A percentile compares a stretch with the other conserved stretches of the same genome.
phyloP scores from a whole-genome alignment of 1,140 invertebrate genomes.

The Bombus vancouverensis region DNA sequence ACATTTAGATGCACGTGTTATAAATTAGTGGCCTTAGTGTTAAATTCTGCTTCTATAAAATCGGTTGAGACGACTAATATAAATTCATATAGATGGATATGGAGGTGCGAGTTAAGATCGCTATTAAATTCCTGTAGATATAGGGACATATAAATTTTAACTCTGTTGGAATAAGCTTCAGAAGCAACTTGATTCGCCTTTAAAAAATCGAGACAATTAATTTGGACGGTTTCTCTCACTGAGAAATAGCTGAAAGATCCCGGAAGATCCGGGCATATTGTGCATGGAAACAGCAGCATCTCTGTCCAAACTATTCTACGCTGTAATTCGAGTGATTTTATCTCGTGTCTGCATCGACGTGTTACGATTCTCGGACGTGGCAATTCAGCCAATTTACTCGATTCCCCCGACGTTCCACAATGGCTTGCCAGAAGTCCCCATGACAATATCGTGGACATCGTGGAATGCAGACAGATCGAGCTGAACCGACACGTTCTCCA shows the following conservation, averaged over 20 bases:
- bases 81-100: no score
- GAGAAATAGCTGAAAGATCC: background rate
- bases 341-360: conserved; percentile 61
- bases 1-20: no score
- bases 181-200: background rate
- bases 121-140: background rate
- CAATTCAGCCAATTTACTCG: conserved; percentile 75
- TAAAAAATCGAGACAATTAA: background rate
- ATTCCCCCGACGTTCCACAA: conserved; percentile 66
- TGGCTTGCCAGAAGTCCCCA: conserved; percentile 49
- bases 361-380: conserved; percentile 65
- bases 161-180: background rate
- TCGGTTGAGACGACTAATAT: no score
- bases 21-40: no score
- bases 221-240: background rate
- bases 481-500: conserved; percentile 6
- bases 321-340: conserved; percentile 49
- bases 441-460: conserved; percentile 35
- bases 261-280: conserved; percentile 42
- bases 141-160: background rate
- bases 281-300: conserved; percentile 10
- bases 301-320: conserved; percentile 14
- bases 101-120: background rate
- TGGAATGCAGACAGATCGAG: conserved; percentile 32
- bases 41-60: no score